Evolutionary conservation across 1,140 invertebrate species (phyloP), one percentile per base, ranked within the genome.

Genomic region (Carcinoscorpius rotundicauda): DNA sequence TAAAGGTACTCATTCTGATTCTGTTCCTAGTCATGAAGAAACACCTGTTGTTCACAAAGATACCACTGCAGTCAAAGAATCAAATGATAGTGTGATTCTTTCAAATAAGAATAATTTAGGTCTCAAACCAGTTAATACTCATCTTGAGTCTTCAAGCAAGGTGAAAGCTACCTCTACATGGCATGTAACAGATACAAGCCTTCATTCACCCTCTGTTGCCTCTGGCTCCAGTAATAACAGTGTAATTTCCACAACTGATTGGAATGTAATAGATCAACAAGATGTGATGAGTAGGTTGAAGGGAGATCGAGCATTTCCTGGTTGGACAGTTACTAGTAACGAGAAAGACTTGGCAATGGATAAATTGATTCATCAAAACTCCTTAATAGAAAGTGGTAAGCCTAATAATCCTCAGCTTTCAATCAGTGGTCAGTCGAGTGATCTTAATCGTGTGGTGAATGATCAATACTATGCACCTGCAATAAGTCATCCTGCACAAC

Each of bases 161-260:
- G 67, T 75, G 4, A 75, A 75, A 57, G 69, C 74, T 6, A 73
- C 72, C 6, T 68, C 70, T 11, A 67, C 66, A 5, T 78, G 77
- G 77, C 69, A 72, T 9, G 73, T 78, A 5, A 60, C 66, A 53
- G 71, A 75, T 49, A 72, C 75, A 49, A 70, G 67, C 49, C 69
- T 68, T 9, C 70, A 68, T 4, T 75, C 75, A 57, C 73, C 75
- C 6, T 73, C 73, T 3, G 52, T 75, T 8, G 73, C 70, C 8
- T 77, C 75, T 6, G 72, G 64, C 58, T 73, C 72, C 11, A 76
- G 75, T 66, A 68, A 62, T 48, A 71, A 70, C 53, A 77, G 76
- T 71, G 70, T 72, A 4, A 75, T 75, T 64, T 78, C 77, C 4
- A 77, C 77, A 4, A 73, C 75, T 60, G 76, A 75, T 53, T 78